These are phyloP conservation scores for Drosophila prolongata DNA, from an alignment of 2,888 invertebrate species.

Conservation along the genomic window DNA sequence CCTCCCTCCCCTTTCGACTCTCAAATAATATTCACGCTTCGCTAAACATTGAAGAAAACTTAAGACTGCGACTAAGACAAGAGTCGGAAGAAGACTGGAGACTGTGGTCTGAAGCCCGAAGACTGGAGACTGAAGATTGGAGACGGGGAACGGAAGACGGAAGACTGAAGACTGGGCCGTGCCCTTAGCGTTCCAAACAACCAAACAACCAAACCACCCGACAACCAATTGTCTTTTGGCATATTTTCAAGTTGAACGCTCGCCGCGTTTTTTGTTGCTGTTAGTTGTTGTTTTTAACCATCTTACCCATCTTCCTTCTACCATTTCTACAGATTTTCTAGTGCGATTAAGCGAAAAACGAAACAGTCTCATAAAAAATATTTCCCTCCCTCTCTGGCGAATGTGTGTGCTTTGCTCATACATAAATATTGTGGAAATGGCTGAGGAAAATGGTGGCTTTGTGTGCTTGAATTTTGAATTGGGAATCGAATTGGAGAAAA, in stretches of 20 bases:
- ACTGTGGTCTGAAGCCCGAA: background rate
- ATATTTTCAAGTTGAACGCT: slow-evolving; percentile 79
- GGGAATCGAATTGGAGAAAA: background rate
- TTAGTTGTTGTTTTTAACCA: slow-evolving; percentile 1
- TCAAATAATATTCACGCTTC: slow-evolving; percentile 74
- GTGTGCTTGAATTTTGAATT: slow-evolving; percentile 37
- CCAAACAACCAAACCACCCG: slow-evolving; percentile 40
- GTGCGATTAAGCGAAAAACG: slow-evolving; percentile 76
- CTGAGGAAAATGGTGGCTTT: slow-evolving; percentile 62
- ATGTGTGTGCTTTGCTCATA: slow-evolving; percentile 38
- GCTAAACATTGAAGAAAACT: slow-evolving; percentile 75
- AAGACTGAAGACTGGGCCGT: slow-evolving; percentile 47
- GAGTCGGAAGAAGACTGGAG: slow-evolving; percentile 34
- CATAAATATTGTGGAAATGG: slow-evolving; percentile 43
- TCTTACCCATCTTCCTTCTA: slow-evolving; percentile 32
- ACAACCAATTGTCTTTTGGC: slow-evolving; percentile 79
- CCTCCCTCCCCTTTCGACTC: slow-evolving; percentile 34
- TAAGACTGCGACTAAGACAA: slow-evolving; percentile 49
- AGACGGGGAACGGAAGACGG: background rate
- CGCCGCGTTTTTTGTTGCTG: slow-evolving; percentile 58
- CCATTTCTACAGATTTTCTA: slow-evolving; percentile 70
- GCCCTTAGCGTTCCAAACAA: slow-evolving; percentile 60
- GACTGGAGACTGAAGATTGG: background rate
- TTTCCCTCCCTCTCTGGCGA: slow-evolving; percentile 34
- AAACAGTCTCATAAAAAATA: slow-evolving; percentile 75